Percentiles rank a stretch among this genome's conserved stretches.
phyloP scores from a whole-genome alignment of 2,888 invertebrate genomes.

The Crioceris asparagi region DNA sequence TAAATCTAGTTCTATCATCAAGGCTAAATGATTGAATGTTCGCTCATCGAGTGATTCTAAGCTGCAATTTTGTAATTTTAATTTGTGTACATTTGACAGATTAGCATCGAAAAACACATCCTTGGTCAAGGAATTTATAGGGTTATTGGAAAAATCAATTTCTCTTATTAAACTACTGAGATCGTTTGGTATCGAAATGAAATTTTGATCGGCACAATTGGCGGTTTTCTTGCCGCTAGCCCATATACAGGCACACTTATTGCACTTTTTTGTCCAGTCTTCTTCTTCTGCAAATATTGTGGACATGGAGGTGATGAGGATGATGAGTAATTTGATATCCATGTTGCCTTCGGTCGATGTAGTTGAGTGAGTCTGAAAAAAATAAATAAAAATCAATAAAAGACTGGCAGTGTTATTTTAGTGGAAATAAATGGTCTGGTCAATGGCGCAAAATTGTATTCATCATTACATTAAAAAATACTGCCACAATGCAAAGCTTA shows the following conservation, averaged over 20 bases:
- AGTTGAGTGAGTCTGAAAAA: no score
- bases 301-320: constrained; percentile 10
- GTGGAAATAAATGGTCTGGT: no score
- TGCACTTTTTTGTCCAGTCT: constrained; percentile 45
- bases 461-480: no score
- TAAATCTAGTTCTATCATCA: constrained; percentile 74
- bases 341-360: no score
- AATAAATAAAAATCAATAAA: no score
- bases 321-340: constrained; percentile 15
- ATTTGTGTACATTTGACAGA: constrained; percentile 70
- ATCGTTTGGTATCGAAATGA: constrained; percentile 58
- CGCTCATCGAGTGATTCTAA: constrained; percentile 60
- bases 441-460: no score
- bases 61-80: constrained; percentile 63
- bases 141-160: constrained; percentile 62
- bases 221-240: constrained; percentile 74
- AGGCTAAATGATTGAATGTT: constrained; percentile 63
- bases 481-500: no score
- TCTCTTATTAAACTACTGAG: constrained; percentile 63
- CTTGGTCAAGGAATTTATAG: constrained; percentile 52
- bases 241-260: constrained; percentile 75
- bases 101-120: constrained; percentile 59
- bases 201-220: constrained; percentile 51
- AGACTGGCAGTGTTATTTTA: no score
- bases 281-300: constrained; percentile 43